Conservation (phyloP, 64 coral and sea anemone species). For the Porites australiensis region DNA sequence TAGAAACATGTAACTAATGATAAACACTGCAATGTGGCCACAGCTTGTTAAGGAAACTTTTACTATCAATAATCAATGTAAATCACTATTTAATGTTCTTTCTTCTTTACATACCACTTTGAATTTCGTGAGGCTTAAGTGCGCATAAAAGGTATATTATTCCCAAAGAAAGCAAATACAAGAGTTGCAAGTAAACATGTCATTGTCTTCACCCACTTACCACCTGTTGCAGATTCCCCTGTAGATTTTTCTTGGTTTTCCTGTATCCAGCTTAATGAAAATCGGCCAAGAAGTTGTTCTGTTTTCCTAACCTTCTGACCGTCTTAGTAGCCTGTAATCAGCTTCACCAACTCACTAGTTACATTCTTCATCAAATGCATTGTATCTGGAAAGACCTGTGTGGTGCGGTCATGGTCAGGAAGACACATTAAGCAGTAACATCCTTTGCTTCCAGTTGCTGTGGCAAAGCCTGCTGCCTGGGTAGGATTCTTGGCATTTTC, state of each 20-base stretch:
- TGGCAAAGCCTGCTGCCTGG: slow-evolving; percentile 43
- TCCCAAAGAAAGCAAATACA: not conserved
- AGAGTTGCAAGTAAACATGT: not conserved
- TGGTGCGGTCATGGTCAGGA: slow-evolving; percentile 61
- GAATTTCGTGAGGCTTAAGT: too few species aligned
- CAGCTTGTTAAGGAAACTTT: too few species aligned
- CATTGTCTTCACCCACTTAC: not conserved
- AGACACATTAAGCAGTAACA: slow-evolving; percentile 16
- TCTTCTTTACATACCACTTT: too few species aligned
- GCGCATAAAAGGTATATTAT: too few species aligned
- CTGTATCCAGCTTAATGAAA: not conserved
- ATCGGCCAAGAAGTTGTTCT: slow-evolving; percentile 28
- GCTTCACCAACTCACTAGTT: slow-evolving; percentile 31
- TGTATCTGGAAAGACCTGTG: slow-evolving; percentile 40
- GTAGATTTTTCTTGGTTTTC: slow-evolving; percentile 11
- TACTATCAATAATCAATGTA: too few species aligned
- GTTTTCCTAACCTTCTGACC: slow-evolving; percentile 43
- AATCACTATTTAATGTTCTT: too few species aligned
- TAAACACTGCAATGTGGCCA: too few species aligned
- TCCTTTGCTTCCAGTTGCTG: slow-evolving; percentile 36
- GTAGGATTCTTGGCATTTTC: slow-evolving; percentile 50
- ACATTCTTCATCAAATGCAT: slow-evolving; percentile 71
- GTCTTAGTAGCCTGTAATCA: slow-evolving; percentile 61
- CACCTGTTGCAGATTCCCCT: not conserved
- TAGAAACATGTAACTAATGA: too few species aligned